Percentiles rank a stretch among this genome's conserved stretches.
These are phyloP conservation scores for Tenthredo livida DNA, from an alignment of 2,888 invertebrate genomes.

Conservation along the genomic window DNA sequence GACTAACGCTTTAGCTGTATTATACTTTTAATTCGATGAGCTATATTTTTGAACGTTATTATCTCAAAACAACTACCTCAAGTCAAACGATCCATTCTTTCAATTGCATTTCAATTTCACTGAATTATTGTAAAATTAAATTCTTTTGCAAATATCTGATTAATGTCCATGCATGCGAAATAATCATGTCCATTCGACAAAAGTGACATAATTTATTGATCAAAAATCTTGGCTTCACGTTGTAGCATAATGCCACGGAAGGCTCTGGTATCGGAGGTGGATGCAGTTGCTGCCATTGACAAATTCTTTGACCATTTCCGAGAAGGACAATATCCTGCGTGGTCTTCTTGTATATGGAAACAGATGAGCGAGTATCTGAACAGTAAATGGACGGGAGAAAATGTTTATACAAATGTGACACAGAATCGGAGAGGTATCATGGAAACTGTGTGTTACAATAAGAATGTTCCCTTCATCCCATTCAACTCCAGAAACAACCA, in stretches of 20 bases:
- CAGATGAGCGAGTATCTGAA: background rate
- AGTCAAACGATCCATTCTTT: background rate
- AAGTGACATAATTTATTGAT: background rate
- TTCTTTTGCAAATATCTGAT: slow-evolving; percentile 18
- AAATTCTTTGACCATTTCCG: slow-evolving; percentile 26
- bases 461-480: slow-evolving; percentile 24
- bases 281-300: slow-evolving; percentile 9
- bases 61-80: too few relatives aligned
- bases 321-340: slow-evolving; percentile 18
- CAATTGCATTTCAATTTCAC: slow-evolving; percentile 1
- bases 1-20: too few relatives aligned
- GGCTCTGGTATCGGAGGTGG: slow-evolving; percentile 3
- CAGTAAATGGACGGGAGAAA: background rate
- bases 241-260: slow-evolving; percentile 23
- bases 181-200: background rate
- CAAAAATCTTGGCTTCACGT: slow-evolving; percentile 4
- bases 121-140: background rate
- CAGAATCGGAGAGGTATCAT: slow-evolving; percentile 33
- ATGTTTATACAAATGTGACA: slow-evolving; percentile 29
- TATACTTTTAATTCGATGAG: too few relatives aligned
- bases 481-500: slow-evolving; percentile 28
- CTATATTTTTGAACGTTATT: too few relatives aligned
- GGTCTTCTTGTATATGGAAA: slow-evolving; percentile 24
- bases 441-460: slow-evolving; percentile 41
- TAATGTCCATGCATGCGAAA: background rate